Evolutionary conservation across 2,888 invertebrate genomes (phyloP).

Genomic region (Orthosia gothica): DNA sequence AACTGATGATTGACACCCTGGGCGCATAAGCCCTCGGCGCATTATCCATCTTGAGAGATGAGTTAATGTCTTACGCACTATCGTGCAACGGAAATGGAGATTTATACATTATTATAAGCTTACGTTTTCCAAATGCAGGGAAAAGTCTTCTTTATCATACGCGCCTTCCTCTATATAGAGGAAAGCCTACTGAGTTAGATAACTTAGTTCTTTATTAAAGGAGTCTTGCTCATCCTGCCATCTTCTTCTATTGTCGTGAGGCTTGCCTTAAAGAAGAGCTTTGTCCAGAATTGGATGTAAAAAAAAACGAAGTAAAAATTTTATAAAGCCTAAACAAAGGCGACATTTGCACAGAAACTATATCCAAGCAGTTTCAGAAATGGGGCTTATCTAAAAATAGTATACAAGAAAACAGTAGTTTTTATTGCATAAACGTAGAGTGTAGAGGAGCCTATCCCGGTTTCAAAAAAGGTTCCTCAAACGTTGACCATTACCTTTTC

Average conservation of each 20-base stretch:
- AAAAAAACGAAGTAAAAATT: no score
- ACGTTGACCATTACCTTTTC: no score
- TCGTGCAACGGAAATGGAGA: background rate
- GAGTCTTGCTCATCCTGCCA: no score
- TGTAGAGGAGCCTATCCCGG: background rate
- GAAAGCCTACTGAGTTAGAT: no score
- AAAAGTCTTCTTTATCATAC: no score
- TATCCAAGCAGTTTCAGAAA: constrained; percentile 5
- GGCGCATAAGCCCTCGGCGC: background rate
- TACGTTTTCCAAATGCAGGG: no score
- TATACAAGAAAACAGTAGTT: constrained; percentile 33
- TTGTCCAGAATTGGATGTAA: no score
- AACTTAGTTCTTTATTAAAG: no score
- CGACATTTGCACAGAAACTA: constrained; percentile 6
- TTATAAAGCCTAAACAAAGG: constrained; percentile 12
- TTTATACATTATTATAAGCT: no score
- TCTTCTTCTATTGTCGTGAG: no score
- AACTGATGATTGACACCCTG: background rate
- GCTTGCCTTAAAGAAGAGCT: no score
- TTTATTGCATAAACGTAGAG: constrained; percentile 23
- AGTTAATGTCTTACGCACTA: constrained; percentile 8
- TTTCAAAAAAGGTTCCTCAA: background rate
- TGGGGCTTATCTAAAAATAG: constrained; percentile 26
- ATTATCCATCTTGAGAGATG: background rate
- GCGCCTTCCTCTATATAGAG: no score